A percentile compares a stretch with the other conserved stretches of the same genome.
Evolutionary conservation across 1,140 invertebrate species (phyloP).

Genomic region (Philotrypesis tridentata): DNA sequence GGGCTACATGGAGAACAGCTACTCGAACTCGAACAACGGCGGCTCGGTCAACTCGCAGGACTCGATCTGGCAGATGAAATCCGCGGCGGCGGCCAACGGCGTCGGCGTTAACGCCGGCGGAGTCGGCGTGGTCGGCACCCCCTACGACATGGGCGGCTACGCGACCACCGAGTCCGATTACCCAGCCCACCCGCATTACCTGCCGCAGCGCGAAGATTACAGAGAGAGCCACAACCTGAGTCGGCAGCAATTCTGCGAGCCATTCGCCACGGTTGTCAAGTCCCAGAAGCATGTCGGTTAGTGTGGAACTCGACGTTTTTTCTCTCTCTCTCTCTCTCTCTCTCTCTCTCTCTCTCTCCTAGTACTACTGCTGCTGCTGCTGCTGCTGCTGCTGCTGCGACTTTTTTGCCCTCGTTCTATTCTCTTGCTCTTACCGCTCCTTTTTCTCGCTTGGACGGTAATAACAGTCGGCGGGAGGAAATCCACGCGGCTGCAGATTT

Average conservation of each 20-base stretch:
- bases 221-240: slow-evolving; percentile 85
- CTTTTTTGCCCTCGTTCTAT: background rate
- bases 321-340: background rate
- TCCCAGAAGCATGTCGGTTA: slow-evolving; percentile 90
- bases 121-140: slow-evolving; percentile 76
- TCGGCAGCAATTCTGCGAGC: slow-evolving; percentile 89
- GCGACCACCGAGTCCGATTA: slow-evolving; percentile 87
- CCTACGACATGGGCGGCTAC: slow-evolving; percentile 88
- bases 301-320: slow-evolving; percentile 58
- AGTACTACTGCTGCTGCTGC: too few species aligned
- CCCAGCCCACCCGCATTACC: slow-evolving; percentile 85
- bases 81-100: slow-evolving; percentile 81
- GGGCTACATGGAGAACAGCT: slow-evolving; percentile 92
- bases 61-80: slow-evolving; percentile 95
- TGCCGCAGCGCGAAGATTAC: slow-evolving; percentile 82
- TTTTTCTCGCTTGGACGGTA: slow-evolving; percentile 8
- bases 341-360: too few species aligned
- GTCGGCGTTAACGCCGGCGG: slow-evolving; percentile 75
- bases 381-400: too few species aligned
- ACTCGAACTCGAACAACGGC: slow-evolving; percentile 93
- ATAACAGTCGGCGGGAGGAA: slow-evolving; percentile 9
- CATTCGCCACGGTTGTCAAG: slow-evolving; percentile 89
- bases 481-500: slow-evolving; percentile 1
- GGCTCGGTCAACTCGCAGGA: slow-evolving; percentile 95
- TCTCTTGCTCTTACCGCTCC: too few species aligned